These are phyloP conservation scores for Ammodytes marinus DNA, from an alignment of 2,113 vertebrate species.

Conservation along the genomic window DNA sequence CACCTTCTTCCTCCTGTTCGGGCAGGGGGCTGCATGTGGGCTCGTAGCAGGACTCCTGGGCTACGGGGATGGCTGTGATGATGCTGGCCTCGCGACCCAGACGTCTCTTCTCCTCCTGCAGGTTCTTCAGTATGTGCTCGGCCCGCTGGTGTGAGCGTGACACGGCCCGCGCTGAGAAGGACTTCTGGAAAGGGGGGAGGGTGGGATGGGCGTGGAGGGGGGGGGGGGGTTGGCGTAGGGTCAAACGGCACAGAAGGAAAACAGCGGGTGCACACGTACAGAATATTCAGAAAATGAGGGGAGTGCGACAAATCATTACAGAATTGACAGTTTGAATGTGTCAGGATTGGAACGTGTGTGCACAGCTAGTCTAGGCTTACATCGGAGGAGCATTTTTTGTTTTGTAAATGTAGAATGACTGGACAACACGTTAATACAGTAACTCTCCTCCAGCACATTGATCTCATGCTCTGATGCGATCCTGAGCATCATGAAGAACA, in stretches of 20 bases:
- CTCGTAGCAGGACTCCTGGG: constrained; percentile 97
- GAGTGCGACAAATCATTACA: constrained; percentile 14
- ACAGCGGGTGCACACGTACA: constrained; percentile 23
- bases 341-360: constrained; percentile 38
- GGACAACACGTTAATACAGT: constrained; percentile 74
- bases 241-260: constrained; percentile 5
- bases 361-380: constrained; percentile 49
- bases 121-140: constrained; percentile 98
- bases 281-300: constrained; percentile 10
- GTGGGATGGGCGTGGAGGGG: neutral
- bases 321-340: constrained; percentile 5
- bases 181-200: constrained; percentile 87
- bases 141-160: constrained; percentile 98
- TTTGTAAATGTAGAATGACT: constrained; percentile 47
- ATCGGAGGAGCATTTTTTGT: constrained; percentile 53
- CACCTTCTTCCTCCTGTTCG: constrained; percentile 99
- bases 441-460: constrained; percentile 71
- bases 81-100: constrained; percentile 97
- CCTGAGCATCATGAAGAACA: constrained; percentile 49
- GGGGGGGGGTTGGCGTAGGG: constrained; percentile 1
- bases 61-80: constrained; percentile 97
- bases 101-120: constrained; percentile 97
- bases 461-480: constrained; percentile 55
- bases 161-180: constrained; percentile 96
- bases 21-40: constrained; percentile 94